Evolutionary conservation across 2,888 invertebrate species (phyloP), one percentile per base, ranked within the genome.

Genomic region (Shargacucullia verbasci): DNA sequence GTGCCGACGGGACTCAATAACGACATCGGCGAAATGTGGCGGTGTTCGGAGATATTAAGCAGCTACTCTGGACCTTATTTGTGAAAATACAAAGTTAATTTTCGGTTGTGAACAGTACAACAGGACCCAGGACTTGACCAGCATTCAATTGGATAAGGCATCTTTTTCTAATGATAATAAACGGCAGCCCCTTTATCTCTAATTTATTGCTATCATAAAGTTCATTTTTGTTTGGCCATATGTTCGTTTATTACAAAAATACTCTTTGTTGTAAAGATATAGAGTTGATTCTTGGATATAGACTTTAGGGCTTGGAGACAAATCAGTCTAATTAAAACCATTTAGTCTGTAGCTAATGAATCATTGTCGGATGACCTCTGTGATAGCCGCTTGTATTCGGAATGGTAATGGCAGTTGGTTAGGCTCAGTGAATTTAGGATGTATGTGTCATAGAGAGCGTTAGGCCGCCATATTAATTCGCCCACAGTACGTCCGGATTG

Each of bases 341-440:
- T 54, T 74, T 59, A 75, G 72, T 55, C 41, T 34, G 46, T 47
- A 47, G 35, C 45, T 58, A 67, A 67, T 71, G 67, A 62, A 41
- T 70, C 49, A 61, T 59, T 56, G 55, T 59, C 34, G 8, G 12
- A 53, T 62, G 57, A 60, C 46, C 59, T 70, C 20, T 56, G 45
- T 53, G 40, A 57, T 33, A 50, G 39, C 33, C 38, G 38, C 7
- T 31, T 35, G 15, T 45, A n/a, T 59, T 57, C 20, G 29, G 47
- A 48, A 41, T 37, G 10, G 31, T 13, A 40, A 52, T 45, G 38
- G 13, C 11, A 27, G 43, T 43, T 40, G 53, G n/a, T 31, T 15
- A 35, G 37, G 29, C 25, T 68, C 15, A 43, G 10, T 47, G 34
- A 49, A 25, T 20, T 13, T n/a, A n/a, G 41, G 9, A 27, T 27